A percentile compares a stretch with the other conserved stretches of the same genome.
These are phyloP conservation scores for Scortum barcoo DNA, from an alignment of 2,113 vertebrate species.

Conservation along the genomic window DNA sequence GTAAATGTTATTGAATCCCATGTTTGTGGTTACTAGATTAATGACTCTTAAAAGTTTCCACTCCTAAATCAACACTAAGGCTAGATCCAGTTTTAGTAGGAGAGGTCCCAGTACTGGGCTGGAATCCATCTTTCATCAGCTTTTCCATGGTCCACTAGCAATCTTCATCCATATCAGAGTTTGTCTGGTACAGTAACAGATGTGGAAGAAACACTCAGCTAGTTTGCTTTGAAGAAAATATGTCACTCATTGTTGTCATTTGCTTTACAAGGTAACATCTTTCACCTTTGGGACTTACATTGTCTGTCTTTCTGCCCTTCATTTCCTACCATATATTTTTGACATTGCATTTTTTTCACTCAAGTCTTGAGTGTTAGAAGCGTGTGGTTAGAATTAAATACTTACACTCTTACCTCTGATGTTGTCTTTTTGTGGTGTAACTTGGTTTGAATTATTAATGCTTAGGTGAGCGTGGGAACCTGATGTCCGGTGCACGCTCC, in stretches of 20 bases:
- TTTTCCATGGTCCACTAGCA: conserved; percentile 59
- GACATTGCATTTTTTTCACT: conserved; percentile 31
- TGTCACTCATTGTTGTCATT: conserved; percentile 21
- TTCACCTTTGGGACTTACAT: conserved; percentile 40
- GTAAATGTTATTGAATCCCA: not conserved
- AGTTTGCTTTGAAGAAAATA: conserved; percentile 8
- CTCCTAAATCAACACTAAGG: not conserved
- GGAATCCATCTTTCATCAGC: conserved; percentile 74
- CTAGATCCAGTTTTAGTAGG: conserved; percentile 1
- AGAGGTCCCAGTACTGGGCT: conserved; percentile 64
- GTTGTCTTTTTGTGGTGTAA: conserved; percentile 45
- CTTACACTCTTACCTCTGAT: not conserved
- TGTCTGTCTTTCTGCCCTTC: conserved; percentile 42
- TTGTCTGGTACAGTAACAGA: not conserved
- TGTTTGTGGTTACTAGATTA: conserved; percentile 1
- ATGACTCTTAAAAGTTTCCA: not conserved
- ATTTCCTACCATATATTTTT: conserved; percentile 45
- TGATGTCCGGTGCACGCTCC: conserved; percentile 86
- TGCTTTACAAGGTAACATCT: conserved; percentile 34
- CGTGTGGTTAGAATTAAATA: conserved; percentile 10
- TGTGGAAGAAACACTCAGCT: conserved; percentile 10
- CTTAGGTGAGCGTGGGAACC: conserved; percentile 92
- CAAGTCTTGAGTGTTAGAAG: conserved; percentile 20
- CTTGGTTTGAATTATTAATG: conserved; percentile 56
- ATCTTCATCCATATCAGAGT: conserved; percentile 49